Evolutionary conservation across 2,888 invertebrate species (phyloP), one percentile per base, ranked within the genome.

Genomic region (Drosophila prostipennis): DNA sequence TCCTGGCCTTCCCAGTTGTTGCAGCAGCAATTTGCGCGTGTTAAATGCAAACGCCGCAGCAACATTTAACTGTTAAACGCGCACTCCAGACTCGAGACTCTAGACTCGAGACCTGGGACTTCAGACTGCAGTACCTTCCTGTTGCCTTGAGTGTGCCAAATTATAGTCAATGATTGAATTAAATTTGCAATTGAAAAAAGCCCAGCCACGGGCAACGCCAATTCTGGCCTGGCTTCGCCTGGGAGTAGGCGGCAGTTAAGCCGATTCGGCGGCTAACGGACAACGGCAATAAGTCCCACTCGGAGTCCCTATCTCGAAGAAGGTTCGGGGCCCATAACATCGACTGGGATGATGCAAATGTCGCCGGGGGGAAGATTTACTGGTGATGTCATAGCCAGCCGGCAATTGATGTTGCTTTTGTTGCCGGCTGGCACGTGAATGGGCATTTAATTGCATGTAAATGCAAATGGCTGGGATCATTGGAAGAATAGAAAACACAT

Each of bases 101-200:
- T 5, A 16, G 19, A 19, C n/a, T n/a, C n/a, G n/a, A n/a, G 0
- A 8, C 40, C 11, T 3, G 34, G 23, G 32, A 32, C 39, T 26
- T 3, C 16, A 13, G 64, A 49, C 55, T 70, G 61, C 39, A 59
- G 59, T 55, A 46, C 67, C 67, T 67, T 42, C 58, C 58, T 32
- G 54, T 40, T 29, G 29, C 58, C 60, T 46, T 26, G 79, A 79
- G 83, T 80, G 82, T 75, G 80, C 79, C 86, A 85, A 85, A 87
- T 85, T 85, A 85, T 75, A 85, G 80, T 73, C 80, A 80, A 82
- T 87, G 86, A 85, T 87, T 87, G 85, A 87, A 87, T 85, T 87
- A 85, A 87, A 85, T 85, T 85, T 85, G 85, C 87, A 85, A 85
- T 85, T 82, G 86, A 86, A 85, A 82, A 79, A 14, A 85, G 74